Conservation (phyloP, 2,113 vertebrate species). For the Struthidea cinerea region DNA sequence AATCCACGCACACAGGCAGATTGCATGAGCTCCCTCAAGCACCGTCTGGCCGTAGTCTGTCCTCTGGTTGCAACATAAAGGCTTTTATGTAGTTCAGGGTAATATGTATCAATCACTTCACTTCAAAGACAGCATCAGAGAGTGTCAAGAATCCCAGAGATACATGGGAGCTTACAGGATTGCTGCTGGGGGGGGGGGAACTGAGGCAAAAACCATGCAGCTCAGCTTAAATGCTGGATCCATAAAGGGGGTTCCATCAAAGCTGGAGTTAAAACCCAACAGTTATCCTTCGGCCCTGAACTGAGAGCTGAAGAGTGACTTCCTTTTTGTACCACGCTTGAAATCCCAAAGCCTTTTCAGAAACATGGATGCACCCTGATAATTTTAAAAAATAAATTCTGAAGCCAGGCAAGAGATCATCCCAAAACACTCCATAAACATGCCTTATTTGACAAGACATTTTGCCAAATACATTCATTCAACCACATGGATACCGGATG, state of each 20-base stretch:
- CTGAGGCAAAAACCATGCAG: not conserved
- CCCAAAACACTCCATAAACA: not conserved
- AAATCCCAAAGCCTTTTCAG: not conserved
- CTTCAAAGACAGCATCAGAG: not conserved
- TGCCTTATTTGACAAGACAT: not conserved
- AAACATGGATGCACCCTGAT: not conserved
- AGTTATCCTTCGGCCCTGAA: not conserved
- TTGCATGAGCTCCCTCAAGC: not conserved
- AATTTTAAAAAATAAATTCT: not conserved
- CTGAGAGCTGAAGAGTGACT: not conserved
- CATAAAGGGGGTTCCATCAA: not conserved
- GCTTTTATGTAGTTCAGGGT: not conserved
- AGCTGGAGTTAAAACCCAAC: not conserved
- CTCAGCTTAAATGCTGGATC: not conserved
- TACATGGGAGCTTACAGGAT: fast-evolving
- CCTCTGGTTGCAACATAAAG: not conserved
- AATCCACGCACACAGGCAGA: not conserved
- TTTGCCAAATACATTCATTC: not conserved
- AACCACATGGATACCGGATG: not conserved
- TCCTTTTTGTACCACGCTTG: not conserved
- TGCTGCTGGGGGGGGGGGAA: not conserved
- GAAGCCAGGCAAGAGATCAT: not conserved
- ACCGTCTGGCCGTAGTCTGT: fast-evolving
- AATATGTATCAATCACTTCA: not conserved
- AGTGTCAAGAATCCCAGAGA: not conserved